Conservation (phyloP, 2,113 vertebrate species). For the Eira barbara region DNA sequence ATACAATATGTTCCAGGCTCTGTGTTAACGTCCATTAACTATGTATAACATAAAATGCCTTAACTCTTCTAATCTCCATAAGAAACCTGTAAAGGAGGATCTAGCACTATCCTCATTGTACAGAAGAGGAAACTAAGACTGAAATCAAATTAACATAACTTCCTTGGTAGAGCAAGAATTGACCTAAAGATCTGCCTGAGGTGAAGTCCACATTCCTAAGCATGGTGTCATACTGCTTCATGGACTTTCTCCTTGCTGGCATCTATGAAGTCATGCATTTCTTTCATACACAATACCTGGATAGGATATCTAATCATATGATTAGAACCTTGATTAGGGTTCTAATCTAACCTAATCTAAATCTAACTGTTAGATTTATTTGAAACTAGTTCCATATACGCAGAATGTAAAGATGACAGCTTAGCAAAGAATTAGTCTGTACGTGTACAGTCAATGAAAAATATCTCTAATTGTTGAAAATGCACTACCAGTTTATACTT, state of each 20-base stretch:
- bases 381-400: neutral
- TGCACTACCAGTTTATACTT: neutral
- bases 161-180: neutral
- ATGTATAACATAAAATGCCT: neutral
- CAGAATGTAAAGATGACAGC: constrained; percentile 1
- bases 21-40: neutral
- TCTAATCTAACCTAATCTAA: too few species aligned
- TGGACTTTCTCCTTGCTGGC: neutral
- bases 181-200: neutral
- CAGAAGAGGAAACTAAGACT: neutral
- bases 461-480: neutral
- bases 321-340: constrained; percentile 11
- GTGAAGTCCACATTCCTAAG: neutral
- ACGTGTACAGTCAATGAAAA: neutral
- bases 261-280: neutral
- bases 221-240: neutral
- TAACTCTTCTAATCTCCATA: neutral
- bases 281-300: neutral
- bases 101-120: neutral
- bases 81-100: neutral
- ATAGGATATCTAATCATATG: neutral
- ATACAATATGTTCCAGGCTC: neutral
- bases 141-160: neutral
- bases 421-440: constrained; percentile 12
- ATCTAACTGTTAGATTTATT: constrained; percentile 11